Percentiles rank a stretch among this genome's conserved stretches.
Evolutionary conservation across 2,888 invertebrate genomes (phyloP).

Genomic region (Pilophorus perplexus): DNA sequence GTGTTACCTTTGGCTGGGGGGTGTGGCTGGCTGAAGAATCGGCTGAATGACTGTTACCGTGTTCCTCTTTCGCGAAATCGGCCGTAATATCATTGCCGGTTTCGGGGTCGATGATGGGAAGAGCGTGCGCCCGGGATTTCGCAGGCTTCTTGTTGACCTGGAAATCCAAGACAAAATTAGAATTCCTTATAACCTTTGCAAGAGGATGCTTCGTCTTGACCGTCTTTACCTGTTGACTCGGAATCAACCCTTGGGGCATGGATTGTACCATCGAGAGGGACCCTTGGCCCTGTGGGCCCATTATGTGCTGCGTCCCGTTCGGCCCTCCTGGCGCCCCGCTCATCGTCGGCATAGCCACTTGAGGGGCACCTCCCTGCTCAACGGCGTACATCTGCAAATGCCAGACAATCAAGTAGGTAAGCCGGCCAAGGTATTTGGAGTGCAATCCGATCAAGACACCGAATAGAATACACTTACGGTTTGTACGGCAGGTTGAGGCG

Average conservation of each 20-base stretch:
- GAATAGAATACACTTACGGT: neutral
- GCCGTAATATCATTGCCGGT: neutral
- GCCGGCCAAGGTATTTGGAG: too few species aligned
- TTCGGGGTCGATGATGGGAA: constrained; percentile 26
- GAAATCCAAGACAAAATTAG: neutral
- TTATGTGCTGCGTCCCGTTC: constrained; percentile 3
- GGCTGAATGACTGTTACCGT: neutral
- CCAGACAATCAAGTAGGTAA: neutral
- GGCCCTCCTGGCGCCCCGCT: constrained; percentile 16
- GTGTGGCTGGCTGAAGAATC: constrained; percentile 21
- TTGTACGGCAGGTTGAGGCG: neutral
- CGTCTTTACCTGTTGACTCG: neutral
- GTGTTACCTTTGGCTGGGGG: constrained; percentile 10
- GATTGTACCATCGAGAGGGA: constrained; percentile 3
- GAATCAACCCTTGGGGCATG: neutral
- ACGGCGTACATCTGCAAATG: constrained; percentile 15
- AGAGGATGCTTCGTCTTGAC: neutral
- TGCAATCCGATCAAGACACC: neutral
- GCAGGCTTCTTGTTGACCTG: neutral
- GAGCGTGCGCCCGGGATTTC: constrained; percentile 14
- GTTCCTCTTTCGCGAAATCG: neutral
- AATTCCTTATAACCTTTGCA: neutral
- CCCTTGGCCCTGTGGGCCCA: neutral
- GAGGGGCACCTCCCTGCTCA: neutral
- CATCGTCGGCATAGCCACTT: constrained; percentile 4